phyloP scores from a whole-genome alignment of 2,888 invertebrate species.

The Halictus quadricinctus region DNA sequence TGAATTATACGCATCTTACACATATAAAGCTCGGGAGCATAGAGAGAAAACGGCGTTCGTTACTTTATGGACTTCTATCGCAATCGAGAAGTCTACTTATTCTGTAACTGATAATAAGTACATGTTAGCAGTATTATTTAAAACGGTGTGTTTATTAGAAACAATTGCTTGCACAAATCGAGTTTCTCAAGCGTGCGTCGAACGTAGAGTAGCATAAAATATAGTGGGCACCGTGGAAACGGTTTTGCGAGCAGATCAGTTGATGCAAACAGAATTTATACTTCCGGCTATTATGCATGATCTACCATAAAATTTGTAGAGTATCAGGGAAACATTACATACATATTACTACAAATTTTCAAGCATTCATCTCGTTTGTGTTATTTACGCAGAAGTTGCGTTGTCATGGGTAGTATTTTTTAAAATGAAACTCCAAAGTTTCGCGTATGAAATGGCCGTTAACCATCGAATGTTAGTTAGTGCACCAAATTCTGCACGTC shows the following conservation, averaged over 20 bases:
- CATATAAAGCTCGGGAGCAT: not conserved
- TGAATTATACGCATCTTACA: too few relatives aligned
- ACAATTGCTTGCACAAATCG: not conserved
- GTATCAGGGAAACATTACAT: not conserved
- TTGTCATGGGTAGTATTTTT: not conserved
- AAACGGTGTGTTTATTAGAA: not conserved
- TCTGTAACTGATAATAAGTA: not conserved
- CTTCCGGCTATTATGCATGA: not conserved
- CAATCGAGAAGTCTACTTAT: not conserved
- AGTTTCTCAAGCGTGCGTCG: not conserved
- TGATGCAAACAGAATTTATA: not conserved
- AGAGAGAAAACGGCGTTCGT: not conserved
- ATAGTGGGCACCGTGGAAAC: not conserved
- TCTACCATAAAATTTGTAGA: not conserved
- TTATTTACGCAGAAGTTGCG: not conserved
- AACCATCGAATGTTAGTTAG: too few relatives aligned
- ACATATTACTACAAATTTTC: not conserved
- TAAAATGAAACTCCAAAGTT: too few relatives aligned
- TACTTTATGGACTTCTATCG: not conserved
- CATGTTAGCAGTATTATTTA: not conserved
- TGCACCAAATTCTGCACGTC: too few relatives aligned
- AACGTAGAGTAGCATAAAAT: not conserved
- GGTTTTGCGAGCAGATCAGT: not conserved
- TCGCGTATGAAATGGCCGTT: too few relatives aligned
- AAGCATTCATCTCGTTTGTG: not conserved